Evolutionary conservation across 1,140 invertebrate genomes (phyloP).

Genomic region (Calephelis nemesis): DNA sequence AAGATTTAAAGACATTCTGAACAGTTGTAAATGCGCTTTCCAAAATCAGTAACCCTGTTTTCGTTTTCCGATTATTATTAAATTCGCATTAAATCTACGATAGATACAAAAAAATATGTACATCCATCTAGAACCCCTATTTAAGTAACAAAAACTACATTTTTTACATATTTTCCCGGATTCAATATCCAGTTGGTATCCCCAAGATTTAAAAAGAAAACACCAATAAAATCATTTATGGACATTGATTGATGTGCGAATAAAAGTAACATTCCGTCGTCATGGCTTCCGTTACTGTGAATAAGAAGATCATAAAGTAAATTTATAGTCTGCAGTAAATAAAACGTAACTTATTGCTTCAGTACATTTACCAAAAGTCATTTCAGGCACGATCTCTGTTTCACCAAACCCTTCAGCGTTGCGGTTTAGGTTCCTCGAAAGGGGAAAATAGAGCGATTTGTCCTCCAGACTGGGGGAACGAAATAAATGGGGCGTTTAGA

Average conservation of each 20-base stretch:
- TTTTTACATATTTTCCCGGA: too few relatives aligned
- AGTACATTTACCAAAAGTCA: slow-evolving; percentile 12
- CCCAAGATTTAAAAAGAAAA: slow-evolving; percentile 12
- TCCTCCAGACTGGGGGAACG: background rate
- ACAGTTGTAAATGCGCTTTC: too few relatives aligned
- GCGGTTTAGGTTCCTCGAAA: slow-evolving; percentile 3
- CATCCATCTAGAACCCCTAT: too few relatives aligned
- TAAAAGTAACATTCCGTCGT: slow-evolving; percentile 46
- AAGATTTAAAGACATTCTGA: too few relatives aligned
- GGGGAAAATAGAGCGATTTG: slow-evolving; percentile 7
- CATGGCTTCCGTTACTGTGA: slow-evolving; percentile 38
- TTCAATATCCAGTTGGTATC: background rate
- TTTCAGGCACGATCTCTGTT: background rate
- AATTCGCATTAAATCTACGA: too few relatives aligned
- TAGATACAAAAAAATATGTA: too few relatives aligned
- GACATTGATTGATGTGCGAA: slow-evolving; percentile 39
- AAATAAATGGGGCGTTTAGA: background rate
- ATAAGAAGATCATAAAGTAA: slow-evolving; percentile 63
- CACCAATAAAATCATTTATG: slow-evolving; percentile 58
- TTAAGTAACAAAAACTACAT: too few relatives aligned
- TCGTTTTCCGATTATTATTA: too few relatives aligned
- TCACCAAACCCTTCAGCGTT: slow-evolving; percentile 2
- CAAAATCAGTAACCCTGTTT: too few relatives aligned
- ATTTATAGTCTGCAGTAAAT: slow-evolving; percentile 62
- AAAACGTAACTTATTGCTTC: slow-evolving; percentile 38